Base-by-base conservation (phyloP, 2,113 vertebrate genomes). In the Tachycineta bicolor region DNA sequence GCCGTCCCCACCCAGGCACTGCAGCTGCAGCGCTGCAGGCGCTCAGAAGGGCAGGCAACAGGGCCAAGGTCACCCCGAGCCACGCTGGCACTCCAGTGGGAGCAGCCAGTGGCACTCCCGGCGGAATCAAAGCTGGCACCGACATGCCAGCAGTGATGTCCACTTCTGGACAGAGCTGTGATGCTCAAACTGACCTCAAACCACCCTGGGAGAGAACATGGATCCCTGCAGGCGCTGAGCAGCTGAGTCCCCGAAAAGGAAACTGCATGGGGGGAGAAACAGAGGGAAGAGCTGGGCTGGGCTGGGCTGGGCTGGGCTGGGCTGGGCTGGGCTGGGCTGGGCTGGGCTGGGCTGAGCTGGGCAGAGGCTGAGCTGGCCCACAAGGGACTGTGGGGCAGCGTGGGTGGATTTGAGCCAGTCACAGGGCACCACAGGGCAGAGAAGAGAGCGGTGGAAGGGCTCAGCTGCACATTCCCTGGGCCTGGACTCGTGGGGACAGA, bases 161-260 rank as follows among this genome's bases (percentile, higher is more conserved):
- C 33, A 8, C 47, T 89, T 74, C 56, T 89, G 81, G 65, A 71
- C 1, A 3, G 77, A 75, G 93, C 84, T 68, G 81, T 1, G 3
- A 71, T 67, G 87, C 81, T 91, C 81, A 5, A 24, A 28, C 2
- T 74, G 83, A 76, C 81, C 93, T 83, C n/a, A 80, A 78, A 87
- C 10, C 73, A 89, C 76, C 90, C 90, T 39, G 47, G 60, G 77
- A 67, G 93, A 82, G 77, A 58, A 17, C 87, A 43, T 1, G 19
- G 26, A 19, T 67, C 89, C 83, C 91, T 89, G 80, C 87, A 70
- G 93, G 83, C 79, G 5, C n/a, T 3, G 71, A 88, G 91, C 93
- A 95, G 87, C 89, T 91, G 91, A 58, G 73, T 26, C 56, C 41
- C 91, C 5, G 6, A 0, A 56, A 53, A 64, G 55, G 31, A 68